Base-by-base conservation (phyloP, 1,140 invertebrate genomes). In the Gyrodactylus salaris region DNA sequence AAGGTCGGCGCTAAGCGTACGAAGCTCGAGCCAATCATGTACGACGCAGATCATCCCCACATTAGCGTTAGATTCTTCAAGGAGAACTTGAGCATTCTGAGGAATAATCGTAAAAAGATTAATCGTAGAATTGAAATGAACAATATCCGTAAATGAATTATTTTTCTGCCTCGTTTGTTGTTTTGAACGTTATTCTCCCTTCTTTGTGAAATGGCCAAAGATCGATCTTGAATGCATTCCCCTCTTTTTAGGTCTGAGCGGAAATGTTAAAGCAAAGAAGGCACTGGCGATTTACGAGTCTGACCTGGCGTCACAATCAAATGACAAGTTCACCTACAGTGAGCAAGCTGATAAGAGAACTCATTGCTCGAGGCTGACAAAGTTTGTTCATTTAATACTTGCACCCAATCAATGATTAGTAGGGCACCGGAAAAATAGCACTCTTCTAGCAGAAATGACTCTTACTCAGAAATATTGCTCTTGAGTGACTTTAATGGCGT, bases 311-410 rank as follows among this genome's bases (percentile, higher is more conserved):
- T 77, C 78, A 0, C 79, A 82, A 75, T 79, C 80, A 7, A 80
- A 86, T 20, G 81, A 83, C 68, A 83, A 82, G 76, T 82, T 88
- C 83, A 87, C 86, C 24, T 89, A 88, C 76, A 88, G 87, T 26
- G 86, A 89, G 76, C 87, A 89, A 76, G 86, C 87, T 0, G 85
- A 86, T 74, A 90, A 89, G 77, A 83, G 86, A 74, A 84, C 85
- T 73, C 86, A 87, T 76, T 89, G 87, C 78, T 83, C 85, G 76
- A 81, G 85, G 25, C 80, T 88, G 0, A 84, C 85, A 21, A 84
- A 85, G 86, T 88, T 81, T 26, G 69, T 20, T 72, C 1, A 25
- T 69, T 74, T 22, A 25, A 24, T 71, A 26, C 74, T 74, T 68
- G 68, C 24, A 72, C 27, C 72, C 20, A 54, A 21, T 54, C 16